Evolutionary conservation across 2,113 vertebrate species (phyloP), one percentile per base, ranked within the genome.

Genomic region (Phycodurus eques): DNA sequence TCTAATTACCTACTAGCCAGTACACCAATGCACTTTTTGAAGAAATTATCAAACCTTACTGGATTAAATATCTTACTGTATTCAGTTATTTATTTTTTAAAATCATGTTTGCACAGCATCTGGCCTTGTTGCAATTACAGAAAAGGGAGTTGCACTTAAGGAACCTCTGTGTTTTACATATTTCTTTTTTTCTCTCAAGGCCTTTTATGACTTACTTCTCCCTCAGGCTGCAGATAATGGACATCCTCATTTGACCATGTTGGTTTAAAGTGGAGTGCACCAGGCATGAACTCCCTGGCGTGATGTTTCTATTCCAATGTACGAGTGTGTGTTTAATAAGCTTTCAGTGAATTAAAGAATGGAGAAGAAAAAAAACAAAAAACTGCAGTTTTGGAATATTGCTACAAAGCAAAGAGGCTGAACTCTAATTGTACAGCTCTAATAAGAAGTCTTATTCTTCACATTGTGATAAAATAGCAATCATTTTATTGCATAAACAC

Each of bases 211-310:
- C 42, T 63, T 3, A 35, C 20, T 68, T 54, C 2, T 3, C 27
- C 83, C 68, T 78, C 57, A 62, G 86, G 83, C 77, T 64, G 4
- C 19, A 14, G 31, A 54, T 83, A 85, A 89, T 81, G 72, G 71
- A 76, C 43, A 53, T 13, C 76, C 76, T 81, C 20, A 15, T 80
- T 77, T 81, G 71, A 83, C 75, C 74, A 75, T 42, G 43, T 59
- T 80, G 44, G 67, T 62, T 14, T 5, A 67, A 77, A 54, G 65
- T 27, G 68, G 67, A 68, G 14, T 39, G 15, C 31, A 60, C 56
- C 0, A 27, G 46, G 62, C 19, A 47, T 60, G 47, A 77, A 72
- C 46, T 67, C 54, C 33, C 43, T 75, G 7, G 46, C 42, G 54
- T 77, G 72, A 79, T 42, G 15, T 72, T 44, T 75, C 76, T 71